Evolutionary conservation across 2,888 invertebrate genomes (phyloP).

Genomic region (Conomelus anceps): DNA sequence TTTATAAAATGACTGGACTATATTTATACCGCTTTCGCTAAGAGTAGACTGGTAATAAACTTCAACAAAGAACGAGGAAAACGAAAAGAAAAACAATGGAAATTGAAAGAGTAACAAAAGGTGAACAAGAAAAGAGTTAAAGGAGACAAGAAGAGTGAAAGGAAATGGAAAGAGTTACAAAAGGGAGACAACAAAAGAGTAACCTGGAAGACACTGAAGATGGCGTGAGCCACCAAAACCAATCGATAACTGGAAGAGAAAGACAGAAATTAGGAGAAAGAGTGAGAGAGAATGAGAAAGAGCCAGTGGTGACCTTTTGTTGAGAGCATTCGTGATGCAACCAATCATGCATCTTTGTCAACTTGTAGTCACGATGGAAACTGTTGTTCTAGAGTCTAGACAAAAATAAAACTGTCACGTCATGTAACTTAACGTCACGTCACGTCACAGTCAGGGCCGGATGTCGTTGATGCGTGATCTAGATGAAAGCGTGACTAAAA

Average conservation of each 20-base stretch:
- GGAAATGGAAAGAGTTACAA: not conserved
- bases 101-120: too few relatives aligned
- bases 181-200: not conserved
- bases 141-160: too few relatives aligned
- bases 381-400: not conserved
- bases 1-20: too few relatives aligned
- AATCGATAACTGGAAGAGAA: not conserved
- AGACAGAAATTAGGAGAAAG: not conserved
- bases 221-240: not conserved
- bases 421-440: too few relatives aligned
- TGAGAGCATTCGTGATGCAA: not conserved
- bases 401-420: not conserved
- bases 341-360: not conserved
- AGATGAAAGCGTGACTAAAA: not conserved
- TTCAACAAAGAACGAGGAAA: too few relatives aligned
- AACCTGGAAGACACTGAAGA: not conserved
- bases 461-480: too few relatives aligned
- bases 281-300: not conserved
- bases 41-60: too few relatives aligned
- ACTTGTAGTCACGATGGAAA: not conserved
- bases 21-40: too few relatives aligned
- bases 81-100: too few relatives aligned
- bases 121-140: too few relatives aligned
- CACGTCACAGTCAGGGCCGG: not conserved
- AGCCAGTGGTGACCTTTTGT: not conserved